A percentile compares a stretch with the other conserved stretches of the same genome.
phyloP scores from a whole-genome alignment of 92 coral and sea anemone genomes.

The Porites rus region DNA sequence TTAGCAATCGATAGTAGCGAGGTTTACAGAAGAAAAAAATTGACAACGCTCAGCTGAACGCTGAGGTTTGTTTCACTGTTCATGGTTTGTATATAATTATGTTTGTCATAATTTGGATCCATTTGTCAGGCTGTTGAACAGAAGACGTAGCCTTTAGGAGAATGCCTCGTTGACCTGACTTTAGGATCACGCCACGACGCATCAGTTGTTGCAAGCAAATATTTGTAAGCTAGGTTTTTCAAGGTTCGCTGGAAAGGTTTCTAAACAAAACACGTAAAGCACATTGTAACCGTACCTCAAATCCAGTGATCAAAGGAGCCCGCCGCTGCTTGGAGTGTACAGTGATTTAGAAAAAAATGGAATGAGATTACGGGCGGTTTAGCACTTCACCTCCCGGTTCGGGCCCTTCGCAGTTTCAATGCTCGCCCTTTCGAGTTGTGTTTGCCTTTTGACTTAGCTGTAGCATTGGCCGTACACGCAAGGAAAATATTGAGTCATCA shows the following conservation, averaged over 20 bases:
- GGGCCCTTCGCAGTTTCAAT: background rate
- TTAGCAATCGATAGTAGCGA: background rate
- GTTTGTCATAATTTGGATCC: background rate
- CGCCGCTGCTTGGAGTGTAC: conserved; percentile 9
- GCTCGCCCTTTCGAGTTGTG: background rate
- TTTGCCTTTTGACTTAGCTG: conserved; percentile 40
- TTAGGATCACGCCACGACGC: background rate
- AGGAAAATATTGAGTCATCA: conserved; percentile 74
- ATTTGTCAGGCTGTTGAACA: background rate
- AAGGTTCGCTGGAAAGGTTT: conserved; percentile 3
- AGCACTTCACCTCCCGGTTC: conserved; percentile 1
- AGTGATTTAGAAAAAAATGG: conserved; percentile 25
- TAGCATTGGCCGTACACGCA: conserved; percentile 54
- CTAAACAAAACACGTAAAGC: background rate
- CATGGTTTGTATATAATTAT: background rate
- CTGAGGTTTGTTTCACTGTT: background rate
- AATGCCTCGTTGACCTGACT: background rate
- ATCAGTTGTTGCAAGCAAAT: conserved; percentile 3
- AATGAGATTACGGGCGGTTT: conserved; percentile 13
- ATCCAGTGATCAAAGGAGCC: conserved; percentile 38
- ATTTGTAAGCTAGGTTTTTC: conserved; percentile 5
- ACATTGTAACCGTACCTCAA: conserved; percentile 37
- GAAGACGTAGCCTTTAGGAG: background rate
- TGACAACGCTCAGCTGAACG: background rate
- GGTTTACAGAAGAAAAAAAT: background rate